Percentiles rank a stretch among this genome's conserved stretches.
Conservation (phyloP, 2,888 invertebrate genomes). For the Dione juno region DNA sequence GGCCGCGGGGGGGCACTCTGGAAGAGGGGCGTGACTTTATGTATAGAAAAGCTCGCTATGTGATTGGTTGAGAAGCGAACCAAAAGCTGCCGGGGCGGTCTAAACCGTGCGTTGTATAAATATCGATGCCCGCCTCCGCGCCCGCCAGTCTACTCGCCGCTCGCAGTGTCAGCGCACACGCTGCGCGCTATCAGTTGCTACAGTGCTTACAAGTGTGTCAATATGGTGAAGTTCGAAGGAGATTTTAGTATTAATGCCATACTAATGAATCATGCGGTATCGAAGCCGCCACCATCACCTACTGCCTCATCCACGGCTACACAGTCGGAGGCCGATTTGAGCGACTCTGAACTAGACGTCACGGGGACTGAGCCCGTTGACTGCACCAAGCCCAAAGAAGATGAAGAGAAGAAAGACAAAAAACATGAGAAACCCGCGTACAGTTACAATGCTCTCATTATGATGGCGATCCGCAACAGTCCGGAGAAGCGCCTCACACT, state of each 20-base stretch:
- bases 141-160: conserved; percentile 73
- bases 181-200: conserved; percentile 48
- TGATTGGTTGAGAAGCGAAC: conserved; percentile 58
- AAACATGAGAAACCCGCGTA: conserved; percentile 97
- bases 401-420: conserved; percentile 75
- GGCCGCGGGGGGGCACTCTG: conserved; percentile 53
- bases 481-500: conserved; percentile 96
- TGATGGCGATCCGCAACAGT: conserved; percentile 99
- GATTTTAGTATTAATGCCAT: conserved; percentile 93
- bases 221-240: conserved; percentile 84
- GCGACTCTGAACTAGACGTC: conserved; percentile 89
- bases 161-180: conserved; percentile 69
- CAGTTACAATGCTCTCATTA: conserved; percentile 99
- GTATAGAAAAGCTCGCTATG: conserved; percentile 68
- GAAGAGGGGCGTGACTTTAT: conserved; percentile 64
- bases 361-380: conserved; percentile 90
- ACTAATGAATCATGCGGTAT: conserved; percentile 83
- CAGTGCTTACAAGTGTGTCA: conserved; percentile 63
- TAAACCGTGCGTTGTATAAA: conserved; percentile 62
- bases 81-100: conserved; percentile 66
- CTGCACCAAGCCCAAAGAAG: conserved; percentile 83
- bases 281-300: conserved; percentile 73
- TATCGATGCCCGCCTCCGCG: conserved; percentile 70
- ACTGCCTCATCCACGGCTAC: conserved; percentile 72
- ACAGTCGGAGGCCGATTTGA: conserved; percentile 72